These are phyloP conservation scores for Ictidomys tridecemlineatus DNA, from an alignment of 2,113 vertebrate genomes.

Conservation along the genomic window DNA sequence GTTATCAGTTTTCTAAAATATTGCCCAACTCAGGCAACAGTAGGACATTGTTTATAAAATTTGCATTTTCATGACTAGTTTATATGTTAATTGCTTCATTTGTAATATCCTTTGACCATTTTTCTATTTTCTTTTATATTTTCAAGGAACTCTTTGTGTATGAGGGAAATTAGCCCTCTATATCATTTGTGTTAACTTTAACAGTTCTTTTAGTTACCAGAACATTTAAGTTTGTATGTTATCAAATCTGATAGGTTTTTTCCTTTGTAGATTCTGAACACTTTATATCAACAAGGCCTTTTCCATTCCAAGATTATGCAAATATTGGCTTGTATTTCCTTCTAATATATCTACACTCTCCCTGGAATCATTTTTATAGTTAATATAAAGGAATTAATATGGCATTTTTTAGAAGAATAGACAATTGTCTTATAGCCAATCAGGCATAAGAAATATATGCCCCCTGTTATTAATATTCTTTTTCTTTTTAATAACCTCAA, in stretches of 20 bases:
- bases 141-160: neutral
- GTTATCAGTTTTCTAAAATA: neutral
- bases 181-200: neutral
- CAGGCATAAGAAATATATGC: neutral
- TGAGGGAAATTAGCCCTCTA: neutral
- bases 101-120: neutral
- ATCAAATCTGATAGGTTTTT: neutral
- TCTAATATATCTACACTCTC: neutral
- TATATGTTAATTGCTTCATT: neutral
- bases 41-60: neutral
- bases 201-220: neutral
- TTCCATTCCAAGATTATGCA: neutral
- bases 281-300: neutral
- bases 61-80: neutral
- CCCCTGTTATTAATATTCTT: neutral
- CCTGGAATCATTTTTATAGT: neutral
- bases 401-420: constrained; percentile 45
- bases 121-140: neutral
- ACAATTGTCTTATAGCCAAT: neutral
- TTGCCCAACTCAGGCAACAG: neutral
- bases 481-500: neutral
- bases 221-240: neutral
- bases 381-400: neutral
- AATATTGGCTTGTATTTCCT: neutral
- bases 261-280: neutral